These are phyloP conservation scores for Phymastichus coffea DNA, from an alignment of 1,140 invertebrate species.

Conservation along the genomic window DNA sequence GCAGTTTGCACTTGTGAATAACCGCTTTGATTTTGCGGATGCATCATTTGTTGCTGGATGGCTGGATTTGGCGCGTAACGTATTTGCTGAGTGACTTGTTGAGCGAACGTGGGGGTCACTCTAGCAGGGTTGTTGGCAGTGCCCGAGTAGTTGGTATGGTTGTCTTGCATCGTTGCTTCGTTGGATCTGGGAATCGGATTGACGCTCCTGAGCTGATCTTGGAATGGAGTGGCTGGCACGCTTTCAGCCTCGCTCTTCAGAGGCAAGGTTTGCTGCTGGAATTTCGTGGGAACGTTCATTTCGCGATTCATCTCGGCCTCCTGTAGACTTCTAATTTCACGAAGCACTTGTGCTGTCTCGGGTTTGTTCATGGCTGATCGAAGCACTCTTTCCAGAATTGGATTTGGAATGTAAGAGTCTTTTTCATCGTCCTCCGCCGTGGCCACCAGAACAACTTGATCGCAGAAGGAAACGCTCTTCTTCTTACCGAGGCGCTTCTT, in stretches of 20 bases:
- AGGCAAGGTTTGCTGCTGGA: constrained; percentile 54
- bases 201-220: constrained; percentile 51
- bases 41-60: constrained; percentile 34
- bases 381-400: constrained; percentile 82
- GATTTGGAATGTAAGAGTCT: constrained; percentile 87
- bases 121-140: constrained; percentile 23
- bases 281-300: constrained; percentile 42
- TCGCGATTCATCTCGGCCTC: constrained; percentile 54
- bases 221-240: constrained; percentile 49
- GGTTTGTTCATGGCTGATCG: constrained; percentile 77
- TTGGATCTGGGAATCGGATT: constrained; percentile 42
- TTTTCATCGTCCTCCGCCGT: constrained; percentile 89
- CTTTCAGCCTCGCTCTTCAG: constrained; percentile 53
- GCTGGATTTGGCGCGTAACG: constrained; percentile 47
- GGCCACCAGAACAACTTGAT: constrained; percentile 88
- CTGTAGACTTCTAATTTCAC: constrained; percentile 56
- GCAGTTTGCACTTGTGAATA: constrained; percentile 45
- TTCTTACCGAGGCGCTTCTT: constrained; percentile 71
- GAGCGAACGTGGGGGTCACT: constrained; percentile 35
- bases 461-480: constrained; percentile 92
- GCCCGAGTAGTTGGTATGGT: constrained; percentile 28
- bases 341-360: constrained; percentile 59
- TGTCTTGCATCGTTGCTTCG: constrained; percentile 36
- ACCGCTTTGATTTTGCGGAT: constrained; percentile 14
- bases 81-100: constrained; percentile 46